Conservation (phyloP, 2,797 vertebrate genomes). For the Gymnothorax javanicus region DNA sequence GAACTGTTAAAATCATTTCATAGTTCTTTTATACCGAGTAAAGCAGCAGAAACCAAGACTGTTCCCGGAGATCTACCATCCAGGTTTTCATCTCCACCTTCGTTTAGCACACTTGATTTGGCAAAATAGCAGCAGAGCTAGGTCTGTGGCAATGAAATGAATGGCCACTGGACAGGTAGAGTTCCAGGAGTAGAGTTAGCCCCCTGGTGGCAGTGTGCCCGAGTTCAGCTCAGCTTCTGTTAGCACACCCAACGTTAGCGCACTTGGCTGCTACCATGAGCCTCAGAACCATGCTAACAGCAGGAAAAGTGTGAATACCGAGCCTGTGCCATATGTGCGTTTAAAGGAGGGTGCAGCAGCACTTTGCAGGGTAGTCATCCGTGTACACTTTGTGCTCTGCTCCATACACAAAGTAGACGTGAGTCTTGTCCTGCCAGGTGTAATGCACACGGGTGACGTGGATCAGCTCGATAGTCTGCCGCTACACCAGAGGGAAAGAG, state of each 20-base stretch:
- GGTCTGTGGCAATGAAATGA: no score
- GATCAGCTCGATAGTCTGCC: conserved; percentile 60
- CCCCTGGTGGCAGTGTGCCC: no score
- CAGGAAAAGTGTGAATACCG: neutral
- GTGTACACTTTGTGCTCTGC: conserved; percentile 57
- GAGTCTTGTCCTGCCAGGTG: conserved; percentile 54
- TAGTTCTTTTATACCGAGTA: neutral
- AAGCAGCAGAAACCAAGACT: neutral
- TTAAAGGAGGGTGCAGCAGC: conserved; percentile 44
- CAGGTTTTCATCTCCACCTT: no score
- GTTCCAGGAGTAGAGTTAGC: no score
- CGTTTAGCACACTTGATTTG: no score
- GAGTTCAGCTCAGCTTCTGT: no score
- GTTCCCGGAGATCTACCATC: no score
- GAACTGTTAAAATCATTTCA: neutral
- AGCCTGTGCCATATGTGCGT: neutral
- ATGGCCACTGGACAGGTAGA: no score
- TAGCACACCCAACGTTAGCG: neutral
- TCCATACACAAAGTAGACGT: conserved; percentile 61
- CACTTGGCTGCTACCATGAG: neutral
- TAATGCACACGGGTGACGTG: conserved; percentile 61
- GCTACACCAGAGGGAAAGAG: conserved; percentile 43
- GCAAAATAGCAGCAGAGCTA: no score
- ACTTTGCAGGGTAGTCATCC: conserved; percentile 58
- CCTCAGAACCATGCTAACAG: neutral